A percentile compares a stretch with the other conserved stretches of the same genome.
Evolutionary conservation across 1,140 invertebrate genomes (phyloP).

Genomic region (Megathymus violae): DNA sequence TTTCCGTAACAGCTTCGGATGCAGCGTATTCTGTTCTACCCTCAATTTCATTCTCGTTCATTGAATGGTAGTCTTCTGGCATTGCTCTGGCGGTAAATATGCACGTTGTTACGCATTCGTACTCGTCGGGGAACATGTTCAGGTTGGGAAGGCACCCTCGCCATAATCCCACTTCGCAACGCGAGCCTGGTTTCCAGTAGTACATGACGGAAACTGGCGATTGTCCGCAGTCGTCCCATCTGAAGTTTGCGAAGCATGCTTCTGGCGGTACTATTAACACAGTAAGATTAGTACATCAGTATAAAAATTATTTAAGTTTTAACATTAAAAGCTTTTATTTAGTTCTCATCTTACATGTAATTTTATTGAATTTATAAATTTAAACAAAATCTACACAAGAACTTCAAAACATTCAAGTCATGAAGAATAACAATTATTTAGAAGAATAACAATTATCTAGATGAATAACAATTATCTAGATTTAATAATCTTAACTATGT

Average conservation of each 20-base stretch:
- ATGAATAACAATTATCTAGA: no score
- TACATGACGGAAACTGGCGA: slow-evolving; percentile 59
- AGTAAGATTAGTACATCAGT: slow-evolving; percentile 5
- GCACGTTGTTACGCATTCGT: slow-evolving; percentile 70
- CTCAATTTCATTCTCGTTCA: slow-evolving; percentile 18
- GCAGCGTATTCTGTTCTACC: background rate
- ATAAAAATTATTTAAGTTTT: no score
- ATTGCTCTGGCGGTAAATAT: slow-evolving; percentile 56
- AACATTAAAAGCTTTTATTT: no score
- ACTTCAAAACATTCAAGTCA: no score
- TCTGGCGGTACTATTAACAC: slow-evolving; percentile 61
- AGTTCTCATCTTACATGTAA: no score
- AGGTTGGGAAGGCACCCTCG: slow-evolving; percentile 68
- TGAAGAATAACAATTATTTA: no score
- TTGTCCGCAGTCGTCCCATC: slow-evolving; percentile 67
- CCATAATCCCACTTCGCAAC: slow-evolving; percentile 72
- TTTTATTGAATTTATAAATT: no score
- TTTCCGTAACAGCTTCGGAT: background rate
- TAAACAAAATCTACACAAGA: no score
- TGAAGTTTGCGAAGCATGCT: slow-evolving; percentile 62
- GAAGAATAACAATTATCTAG: no score
- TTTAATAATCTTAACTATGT: no score
- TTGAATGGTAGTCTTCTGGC: slow-evolving; percentile 47
- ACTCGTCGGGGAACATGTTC: slow-evolving; percentile 73
- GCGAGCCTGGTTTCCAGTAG: slow-evolving; percentile 70